phyloP scores from a whole-genome alignment of 2,888 invertebrate genomes.

The Matsumyia berberina region DNA sequence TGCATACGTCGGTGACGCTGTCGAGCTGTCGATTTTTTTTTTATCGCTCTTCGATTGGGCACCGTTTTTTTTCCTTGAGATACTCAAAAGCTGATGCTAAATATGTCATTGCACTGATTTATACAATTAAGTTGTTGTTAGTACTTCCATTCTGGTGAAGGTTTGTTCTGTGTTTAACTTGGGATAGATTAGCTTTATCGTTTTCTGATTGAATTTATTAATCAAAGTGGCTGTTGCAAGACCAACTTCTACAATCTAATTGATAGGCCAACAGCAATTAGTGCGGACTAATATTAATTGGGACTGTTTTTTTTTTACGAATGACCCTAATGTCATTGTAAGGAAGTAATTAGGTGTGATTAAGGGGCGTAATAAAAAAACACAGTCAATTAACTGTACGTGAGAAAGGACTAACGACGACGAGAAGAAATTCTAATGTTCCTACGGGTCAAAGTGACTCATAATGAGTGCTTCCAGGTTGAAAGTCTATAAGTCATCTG shows the following conservation, averaged over 20 bases:
- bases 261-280: constrained; percentile 1
- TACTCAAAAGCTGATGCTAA: neutral
- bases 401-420: no score
- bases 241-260: neutral
- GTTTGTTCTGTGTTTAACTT: neutral
- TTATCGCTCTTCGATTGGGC: neutral
- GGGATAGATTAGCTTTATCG: neutral
- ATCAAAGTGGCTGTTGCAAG: neutral
- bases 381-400: no score
- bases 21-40: neutral
- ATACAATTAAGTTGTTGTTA: neutral
- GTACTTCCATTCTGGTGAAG: neutral
- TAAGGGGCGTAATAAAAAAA: no score
- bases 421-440: no score
- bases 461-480: no score
- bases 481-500: no score
- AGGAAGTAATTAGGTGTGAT: no score
- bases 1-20: neutral
- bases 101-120: constrained; percentile 7
- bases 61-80: neutral
- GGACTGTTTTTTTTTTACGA: neutral
- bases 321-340: neutral
- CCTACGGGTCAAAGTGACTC: no score
- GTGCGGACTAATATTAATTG: neutral
- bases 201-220: constrained; percentile 13